phyloP scores from a whole-genome alignment of 2,113 vertebrate species.

The Sardina pilchardus region DNA sequence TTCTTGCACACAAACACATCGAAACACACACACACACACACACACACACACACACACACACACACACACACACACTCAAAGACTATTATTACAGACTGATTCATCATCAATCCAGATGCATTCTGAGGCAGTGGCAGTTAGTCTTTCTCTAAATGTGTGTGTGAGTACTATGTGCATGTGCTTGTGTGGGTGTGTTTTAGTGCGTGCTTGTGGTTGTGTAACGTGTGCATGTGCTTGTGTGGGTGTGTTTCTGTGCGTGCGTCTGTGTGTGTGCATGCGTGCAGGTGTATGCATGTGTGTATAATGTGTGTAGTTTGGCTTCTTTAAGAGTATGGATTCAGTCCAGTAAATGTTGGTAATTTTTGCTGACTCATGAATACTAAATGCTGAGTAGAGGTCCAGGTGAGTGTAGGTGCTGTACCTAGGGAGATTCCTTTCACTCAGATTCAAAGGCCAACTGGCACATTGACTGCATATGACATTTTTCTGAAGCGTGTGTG shows the following conservation, averaged over 20 bases:
- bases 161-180: not conserved
- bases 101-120: not conserved
- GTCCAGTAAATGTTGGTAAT: not conserved
- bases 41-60: too few relatives aligned
- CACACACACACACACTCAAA: not conserved
- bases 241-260: not conserved
- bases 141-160: not conserved
- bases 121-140: not conserved
- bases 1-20: too few relatives aligned
- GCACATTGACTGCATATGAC: not conserved
- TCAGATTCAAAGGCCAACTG: not conserved
- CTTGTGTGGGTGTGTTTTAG: not conserved
- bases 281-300: not conserved
- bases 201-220: not conserved
- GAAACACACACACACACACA: too few relatives aligned
- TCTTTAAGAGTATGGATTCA: not conserved
- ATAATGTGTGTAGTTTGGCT: not conserved
- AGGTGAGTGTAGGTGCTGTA: not conserved
- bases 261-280: not conserved
- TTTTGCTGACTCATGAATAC: not conserved
- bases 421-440: not conserved
- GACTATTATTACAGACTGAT: not conserved
- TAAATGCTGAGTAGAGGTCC: not conserved
- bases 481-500: not conserved
- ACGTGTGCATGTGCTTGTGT: not conserved